Evolutionary conservation across 2,888 invertebrate species (phyloP).

Genomic region (Eupithecia pulchellata): DNA sequence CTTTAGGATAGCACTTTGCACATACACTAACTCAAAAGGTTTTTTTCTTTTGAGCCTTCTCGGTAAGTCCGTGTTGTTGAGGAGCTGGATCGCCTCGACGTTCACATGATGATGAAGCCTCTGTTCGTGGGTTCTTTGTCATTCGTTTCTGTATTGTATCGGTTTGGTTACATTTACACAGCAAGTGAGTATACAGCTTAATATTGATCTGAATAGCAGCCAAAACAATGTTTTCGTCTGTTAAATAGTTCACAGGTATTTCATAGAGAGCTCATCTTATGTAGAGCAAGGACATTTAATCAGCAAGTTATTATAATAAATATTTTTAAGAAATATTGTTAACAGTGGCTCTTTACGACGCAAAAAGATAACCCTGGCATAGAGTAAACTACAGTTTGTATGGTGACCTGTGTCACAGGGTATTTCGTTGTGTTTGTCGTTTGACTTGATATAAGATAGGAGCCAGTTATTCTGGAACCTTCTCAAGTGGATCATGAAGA

Average conservation of each 20-base stretch:
- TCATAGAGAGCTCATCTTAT: not conserved
- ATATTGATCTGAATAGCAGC: not conserved
- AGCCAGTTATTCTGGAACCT: constrained; percentile 61
- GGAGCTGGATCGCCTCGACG: too few relatives aligned
- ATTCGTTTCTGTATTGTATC: not conserved
- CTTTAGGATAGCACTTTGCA: too few relatives aligned
- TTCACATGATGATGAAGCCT: too few relatives aligned
- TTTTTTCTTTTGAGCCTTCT: too few relatives aligned
- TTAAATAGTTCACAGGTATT: not conserved
- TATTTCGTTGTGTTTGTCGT: constrained; percentile 19
- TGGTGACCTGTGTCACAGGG: constrained; percentile 11
- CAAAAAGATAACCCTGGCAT: constrained; percentile 51
- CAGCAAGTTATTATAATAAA: not conserved
- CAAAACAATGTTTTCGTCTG: not conserved
- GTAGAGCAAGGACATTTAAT: constrained; percentile 2
- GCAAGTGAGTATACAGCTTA: not conserved
- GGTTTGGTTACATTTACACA: not conserved
- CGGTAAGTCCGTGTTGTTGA: too few relatives aligned
- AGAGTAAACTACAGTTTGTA: constrained; percentile 42
- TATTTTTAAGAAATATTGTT: not conserved
- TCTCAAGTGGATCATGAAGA: constrained; percentile 60
- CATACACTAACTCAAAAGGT: too few relatives aligned
- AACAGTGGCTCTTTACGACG: constrained; percentile 46
- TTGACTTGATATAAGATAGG: constrained; percentile 36
- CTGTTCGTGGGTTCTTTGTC: too few relatives aligned